A percentile compares a stretch with the other conserved stretches of the same genome.
Evolutionary conservation across 2,888 invertebrate genomes (phyloP).

Genomic region (Aspidapion aeneum): DNA sequence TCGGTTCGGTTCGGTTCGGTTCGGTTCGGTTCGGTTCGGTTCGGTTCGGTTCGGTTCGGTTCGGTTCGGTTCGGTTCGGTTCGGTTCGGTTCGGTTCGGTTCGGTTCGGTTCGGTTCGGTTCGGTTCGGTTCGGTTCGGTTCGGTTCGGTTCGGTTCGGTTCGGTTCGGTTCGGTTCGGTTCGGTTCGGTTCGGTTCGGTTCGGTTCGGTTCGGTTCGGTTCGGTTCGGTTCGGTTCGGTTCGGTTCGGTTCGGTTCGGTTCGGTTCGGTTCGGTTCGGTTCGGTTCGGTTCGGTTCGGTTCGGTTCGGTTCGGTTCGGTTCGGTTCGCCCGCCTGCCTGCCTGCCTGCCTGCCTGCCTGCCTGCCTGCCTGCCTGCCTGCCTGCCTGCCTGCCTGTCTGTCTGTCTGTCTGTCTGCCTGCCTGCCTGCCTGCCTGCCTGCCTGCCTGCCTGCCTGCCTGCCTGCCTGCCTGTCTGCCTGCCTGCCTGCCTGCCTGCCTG

Average conservation of each 20-base stretch:
- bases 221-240: slow-evolving; percentile 11
- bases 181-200: slow-evolving; percentile 3
- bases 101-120: slow-evolving; percentile 2
- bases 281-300: slow-evolving; percentile 2
- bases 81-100: slow-evolving; percentile 4
- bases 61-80: slow-evolving; percentile 2
- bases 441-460: too few relatives aligned
- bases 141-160: neutral
- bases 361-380: too few relatives aligned
- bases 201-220: slow-evolving; percentile 5
- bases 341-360: too few relatives aligned
- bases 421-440: too few relatives aligned
- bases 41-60: slow-evolving; percentile 2
- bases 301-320: slow-evolving; percentile 6
- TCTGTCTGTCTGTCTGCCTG: too few relatives aligned
- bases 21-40: slow-evolving; percentile 1
- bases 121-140: slow-evolving; percentile 1
- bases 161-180: slow-evolving; percentile 3
- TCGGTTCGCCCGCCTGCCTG: too few relatives aligned
- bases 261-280: slow-evolving; percentile 9
- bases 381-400: too few relatives aligned
- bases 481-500: too few relatives aligned
- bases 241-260: slow-evolving; percentile 16
- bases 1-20: too few relatives aligned
- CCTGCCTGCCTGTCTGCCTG: too few relatives aligned